Evolutionary conservation across 2,797 vertebrate species (phyloP), one percentile per base, ranked within the genome.

Genomic region (Tamandua tetradactyla): DNA sequence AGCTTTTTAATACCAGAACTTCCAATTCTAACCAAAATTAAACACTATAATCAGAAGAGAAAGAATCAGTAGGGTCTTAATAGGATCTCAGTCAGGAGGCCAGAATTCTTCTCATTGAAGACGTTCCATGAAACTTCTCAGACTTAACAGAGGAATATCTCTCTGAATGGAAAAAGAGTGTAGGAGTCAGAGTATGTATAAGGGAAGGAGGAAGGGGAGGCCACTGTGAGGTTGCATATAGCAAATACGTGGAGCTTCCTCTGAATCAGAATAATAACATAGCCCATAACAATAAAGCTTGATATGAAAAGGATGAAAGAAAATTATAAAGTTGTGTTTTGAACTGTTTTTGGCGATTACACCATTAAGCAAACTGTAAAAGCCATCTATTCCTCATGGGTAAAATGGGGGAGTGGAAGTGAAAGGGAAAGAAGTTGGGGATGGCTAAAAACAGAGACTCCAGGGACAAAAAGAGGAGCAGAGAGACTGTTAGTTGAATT

Each of bases 251-350:
- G 23, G 55, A 92, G 32, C 11, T 82, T 17, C 18, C 23, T 91
- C 64, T 81, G 22, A 61, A 32, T 47, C 20, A 61, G 49, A 94
- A 92, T 74, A 27, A 75, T 69, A 72, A 79, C 5, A 11, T 7
- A 92, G 61, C 15, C 37, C 14, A 57, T 42, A 94, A 80, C 55
- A 84, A 12, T 88, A 81, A 84, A 32, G 69, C 17, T 86, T 82
- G 52, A 94, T 80, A 52, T 52, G 69, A 90, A 91, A 80, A 69
- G 2, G 18, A 89, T 82, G 12, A 66, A 95, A 96, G 4, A 7
- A 87, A 94, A 74, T 72, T 90, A 72, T 49, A 59, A 72, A 87
- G 22, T 76, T 80, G 9, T 75, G 17, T 62, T 78, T 91, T 91
- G 47, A 88, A 79, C 35, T 68, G n/a, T n/a, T 94, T 64, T 69